phyloP scores from a whole-genome alignment of 2,113 vertebrate species.

The Neogobius melanostomus region DNA sequence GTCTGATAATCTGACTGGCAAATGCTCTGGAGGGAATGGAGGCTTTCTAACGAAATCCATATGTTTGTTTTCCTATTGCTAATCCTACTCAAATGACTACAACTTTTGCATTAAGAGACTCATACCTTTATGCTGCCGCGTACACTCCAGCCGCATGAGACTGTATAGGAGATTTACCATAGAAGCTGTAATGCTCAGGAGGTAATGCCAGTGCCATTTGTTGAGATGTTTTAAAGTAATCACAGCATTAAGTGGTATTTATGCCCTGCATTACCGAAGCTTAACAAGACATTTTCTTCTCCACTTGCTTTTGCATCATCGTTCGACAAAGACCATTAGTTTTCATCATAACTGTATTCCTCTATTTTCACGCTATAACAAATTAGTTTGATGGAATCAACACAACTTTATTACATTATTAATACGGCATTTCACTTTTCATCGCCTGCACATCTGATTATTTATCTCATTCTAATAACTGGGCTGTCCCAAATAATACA shows the following conservation, averaged over 20 bases:
- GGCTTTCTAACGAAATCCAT: slow-evolving; percentile 36
- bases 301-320: slow-evolving; percentile 27
- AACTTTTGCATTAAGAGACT: slow-evolving; percentile 26
- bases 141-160: slow-evolving; percentile 26
- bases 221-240: slow-evolving; percentile 30
- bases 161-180: background rate
- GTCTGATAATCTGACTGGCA: slow-evolving; percentile 30
- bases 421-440: no score
- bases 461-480: no score
- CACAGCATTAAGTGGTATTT: slow-evolving; percentile 28
- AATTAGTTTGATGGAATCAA: no score
- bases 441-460: no score
- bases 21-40: slow-evolving; percentile 57
- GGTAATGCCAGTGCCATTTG: slow-evolving; percentile 11
- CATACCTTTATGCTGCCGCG: slow-evolving; percentile 22
- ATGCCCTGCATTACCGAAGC: slow-evolving; percentile 42
- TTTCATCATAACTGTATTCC: background rate
- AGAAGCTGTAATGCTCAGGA: background rate
- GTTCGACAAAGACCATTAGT: slow-evolving; percentile 8
- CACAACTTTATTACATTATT: no score
- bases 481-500: no score
- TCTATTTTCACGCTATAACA: background rate
- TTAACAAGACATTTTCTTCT: slow-evolving; percentile 63
- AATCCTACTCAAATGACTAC: slow-evolving; percentile 38
- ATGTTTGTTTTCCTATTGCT: slow-evolving; percentile 23